Evolutionary conservation across 2,113 vertebrate genomes (phyloP).

Genomic region (Scolopax mira): DNA sequence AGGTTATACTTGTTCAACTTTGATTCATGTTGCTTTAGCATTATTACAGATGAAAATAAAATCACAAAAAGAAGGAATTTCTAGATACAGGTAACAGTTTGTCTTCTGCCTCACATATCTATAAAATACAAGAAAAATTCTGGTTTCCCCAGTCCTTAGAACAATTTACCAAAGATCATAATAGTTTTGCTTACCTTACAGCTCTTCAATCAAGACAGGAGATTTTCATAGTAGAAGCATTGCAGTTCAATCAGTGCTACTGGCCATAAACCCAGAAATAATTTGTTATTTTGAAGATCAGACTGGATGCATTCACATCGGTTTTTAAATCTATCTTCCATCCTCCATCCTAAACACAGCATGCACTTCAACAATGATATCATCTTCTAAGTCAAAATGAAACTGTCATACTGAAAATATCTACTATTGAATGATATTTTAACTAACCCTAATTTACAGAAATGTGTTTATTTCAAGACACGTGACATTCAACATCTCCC

Average conservation of each 20-base stretch:
- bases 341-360: background rate
- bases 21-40: background rate
- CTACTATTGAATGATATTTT: background rate
- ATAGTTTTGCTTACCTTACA: background rate
- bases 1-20: background rate
- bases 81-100: accelerated
- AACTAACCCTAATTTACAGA: background rate
- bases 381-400: background rate
- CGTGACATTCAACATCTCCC: background rate
- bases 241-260: background rate
- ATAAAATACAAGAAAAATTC: background rate
- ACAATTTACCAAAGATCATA: background rate
- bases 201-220: background rate
- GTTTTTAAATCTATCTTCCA: background rate
- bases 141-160: background rate
- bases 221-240: background rate
- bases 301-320: background rate
- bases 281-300: background rate
- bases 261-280: background rate
- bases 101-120: background rate
- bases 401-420: background rate
- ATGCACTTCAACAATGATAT: background rate
- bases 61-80: background rate
- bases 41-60: background rate
- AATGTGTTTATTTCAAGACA: background rate